Base-by-base conservation (phyloP, 1,140 invertebrate species). In the Ips nitidus region DNA sequence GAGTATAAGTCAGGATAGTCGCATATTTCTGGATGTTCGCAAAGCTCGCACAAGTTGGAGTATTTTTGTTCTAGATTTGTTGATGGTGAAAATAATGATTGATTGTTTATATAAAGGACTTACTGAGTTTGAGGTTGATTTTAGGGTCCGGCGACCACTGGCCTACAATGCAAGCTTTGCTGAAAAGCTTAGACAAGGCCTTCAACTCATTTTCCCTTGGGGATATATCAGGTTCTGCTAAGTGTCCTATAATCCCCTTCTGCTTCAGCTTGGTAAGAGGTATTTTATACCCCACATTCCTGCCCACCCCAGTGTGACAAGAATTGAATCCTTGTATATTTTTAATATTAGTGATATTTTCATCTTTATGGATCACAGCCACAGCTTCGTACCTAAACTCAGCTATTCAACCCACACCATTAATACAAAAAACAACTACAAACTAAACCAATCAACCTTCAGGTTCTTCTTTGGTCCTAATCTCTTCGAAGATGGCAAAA, bases 1-100 rank as follows among this genome's bases (percentile, higher is more conserved):
- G 90, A 91, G 78, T 85, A 94, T 50, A 85, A 86, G 76, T 96
- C 94, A 3, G 90, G 90, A 69, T 93, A 92, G 76, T 94, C 89
- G 76, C 91, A 94, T 61, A 84, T 80, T 1, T 84, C 81, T 0
- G 91, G 90, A 69, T 91, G 84, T 72, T 90, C 87, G 76, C 91
- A 94, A 1, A 91, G 81, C 2, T 85, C 83, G 75, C 92, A 94
- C 71, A 94, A 79, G 50, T 90, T 90, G 6, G 84, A 82, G 77
- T 93, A 93, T 65, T 86, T 86, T 45, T 84, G 81, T 80, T 93
- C 89, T 69, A 56, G 22, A 69, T 55, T 66, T 70, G 60, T 38
- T 22, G 22, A 22, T 22, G 22, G 0, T 22, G 22, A 0, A 22
- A 22, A 22, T 53, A n/a, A 73, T 65, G 68, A 64, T 37, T 59